A percentile compares a stretch with the other conserved stretches of the same genome.
Evolutionary conservation across 1,140 invertebrate genomes (phyloP).

Genomic region (Bursaphelenchus mucronatus): DNA sequence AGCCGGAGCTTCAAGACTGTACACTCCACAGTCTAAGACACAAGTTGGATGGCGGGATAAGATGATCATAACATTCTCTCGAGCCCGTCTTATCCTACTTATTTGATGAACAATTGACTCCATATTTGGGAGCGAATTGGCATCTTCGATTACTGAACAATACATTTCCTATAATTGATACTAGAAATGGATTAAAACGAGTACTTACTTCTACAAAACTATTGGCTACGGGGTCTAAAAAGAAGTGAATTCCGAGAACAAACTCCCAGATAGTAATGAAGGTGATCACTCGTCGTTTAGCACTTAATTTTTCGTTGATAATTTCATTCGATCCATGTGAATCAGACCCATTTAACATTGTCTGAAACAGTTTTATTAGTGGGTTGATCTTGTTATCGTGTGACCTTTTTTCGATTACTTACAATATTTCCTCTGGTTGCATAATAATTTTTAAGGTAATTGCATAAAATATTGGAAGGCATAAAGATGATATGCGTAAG

Average conservation of each 20-base stretch:
- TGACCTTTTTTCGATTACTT: slow-evolving; percentile 19
- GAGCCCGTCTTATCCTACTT: slow-evolving; percentile 30
- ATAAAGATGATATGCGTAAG: slow-evolving; percentile 82
- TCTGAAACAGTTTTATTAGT: background rate
- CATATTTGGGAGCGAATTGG: slow-evolving; percentile 63
- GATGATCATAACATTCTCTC: slow-evolving; percentile 49
- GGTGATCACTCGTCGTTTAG: slow-evolving; percentile 73
- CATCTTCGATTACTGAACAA: slow-evolving; percentile 71
- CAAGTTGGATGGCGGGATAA: slow-evolving; percentile 48
- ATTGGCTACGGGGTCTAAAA: slow-evolving; percentile 71
- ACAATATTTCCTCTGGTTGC: slow-evolving; percentile 24
- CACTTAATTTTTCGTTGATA: slow-evolving; percentile 68
- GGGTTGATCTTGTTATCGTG: background rate
- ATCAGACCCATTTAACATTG: background rate
- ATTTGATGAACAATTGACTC: slow-evolving; percentile 47
- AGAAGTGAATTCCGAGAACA: slow-evolving; percentile 71
- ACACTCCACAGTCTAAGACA: slow-evolving; percentile 55
- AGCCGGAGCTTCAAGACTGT: slow-evolving; percentile 47
- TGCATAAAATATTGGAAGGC: slow-evolving; percentile 73
- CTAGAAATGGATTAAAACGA: background rate
- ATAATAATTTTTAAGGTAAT: slow-evolving; percentile 70
- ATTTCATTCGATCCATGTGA: slow-evolving; percentile 17
- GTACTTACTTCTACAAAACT: slow-evolving; percentile 69
- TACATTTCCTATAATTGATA: slow-evolving; percentile 67
- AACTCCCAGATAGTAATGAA: slow-evolving; percentile 76